phyloP scores from a whole-genome alignment of 53 echinoderm and acorn worm genomes.

The Luidia sarsii region DNA sequence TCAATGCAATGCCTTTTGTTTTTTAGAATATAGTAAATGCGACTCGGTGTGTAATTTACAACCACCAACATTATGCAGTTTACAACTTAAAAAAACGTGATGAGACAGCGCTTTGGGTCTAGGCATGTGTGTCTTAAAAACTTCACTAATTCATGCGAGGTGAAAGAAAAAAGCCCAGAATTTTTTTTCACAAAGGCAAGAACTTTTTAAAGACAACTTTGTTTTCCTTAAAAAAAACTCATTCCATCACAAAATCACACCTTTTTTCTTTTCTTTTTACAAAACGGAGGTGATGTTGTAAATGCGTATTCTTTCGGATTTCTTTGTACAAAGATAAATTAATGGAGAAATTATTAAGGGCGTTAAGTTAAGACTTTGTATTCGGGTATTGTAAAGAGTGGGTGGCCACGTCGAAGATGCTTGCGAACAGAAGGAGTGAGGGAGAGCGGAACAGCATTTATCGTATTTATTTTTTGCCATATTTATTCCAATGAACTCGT shows the following conservation, averaged over 20 bases:
- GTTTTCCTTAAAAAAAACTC: too few relatives aligned
- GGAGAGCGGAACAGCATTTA: not conserved
- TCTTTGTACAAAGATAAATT: constrained; percentile 26
- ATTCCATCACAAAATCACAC: not conserved
- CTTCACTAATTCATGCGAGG: too few relatives aligned
- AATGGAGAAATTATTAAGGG: constrained; percentile 26
- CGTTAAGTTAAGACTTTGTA: constrained; percentile 42
- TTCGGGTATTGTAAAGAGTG: constrained; percentile 39
- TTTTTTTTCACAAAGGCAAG: too few relatives aligned
- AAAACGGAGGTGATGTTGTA: not conserved
- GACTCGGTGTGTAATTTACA: not conserved
- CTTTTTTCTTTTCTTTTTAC: not conserved
- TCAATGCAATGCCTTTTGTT: constrained; percentile 26
- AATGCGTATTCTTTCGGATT: constrained; percentile 13
- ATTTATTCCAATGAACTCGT: constrained; percentile 19
- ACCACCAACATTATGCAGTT: too few relatives aligned
- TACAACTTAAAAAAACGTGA: too few relatives aligned
- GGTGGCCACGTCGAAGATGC: too few relatives aligned
- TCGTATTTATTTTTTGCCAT: constrained; percentile 41
- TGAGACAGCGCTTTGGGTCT: too few relatives aligned
- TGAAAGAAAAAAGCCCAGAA: too few relatives aligned
- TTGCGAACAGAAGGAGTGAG: too few relatives aligned
- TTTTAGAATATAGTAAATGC: not conserved
- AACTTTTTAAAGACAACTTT: too few relatives aligned
- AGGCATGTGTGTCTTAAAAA: too few relatives aligned